phyloP scores from a whole-genome alignment of 2,113 vertebrate genomes.

The Cromileptes altivelis region DNA sequence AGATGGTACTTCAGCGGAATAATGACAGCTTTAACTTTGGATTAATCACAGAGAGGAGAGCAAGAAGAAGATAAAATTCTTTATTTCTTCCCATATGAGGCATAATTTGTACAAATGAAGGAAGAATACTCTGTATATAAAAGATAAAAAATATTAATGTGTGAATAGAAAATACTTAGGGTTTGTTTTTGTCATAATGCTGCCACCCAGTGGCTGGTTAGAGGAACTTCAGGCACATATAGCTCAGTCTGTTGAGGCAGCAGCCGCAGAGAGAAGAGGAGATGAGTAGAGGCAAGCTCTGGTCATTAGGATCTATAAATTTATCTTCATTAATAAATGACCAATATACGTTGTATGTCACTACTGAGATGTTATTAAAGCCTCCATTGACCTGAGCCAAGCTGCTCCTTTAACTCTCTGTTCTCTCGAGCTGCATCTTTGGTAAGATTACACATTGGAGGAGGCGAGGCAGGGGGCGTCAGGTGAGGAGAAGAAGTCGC shows the following conservation, averaged over 20 bases:
- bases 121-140: conserved; percentile 80
- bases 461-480: conserved; percentile 70
- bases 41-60: not conserved
- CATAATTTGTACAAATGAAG: conserved; percentile 82
- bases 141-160: conserved; percentile 78
- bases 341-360: conserved; percentile 12
- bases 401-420: not conserved
- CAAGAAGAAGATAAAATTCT: conserved; percentile 72
- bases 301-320: conserved; percentile 15
- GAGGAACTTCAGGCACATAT: conserved; percentile 61
- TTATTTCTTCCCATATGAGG: conserved; percentile 75
- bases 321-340: conserved; percentile 27
- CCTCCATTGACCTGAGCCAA: conserved; percentile 12
- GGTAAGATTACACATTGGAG: conserved; percentile 78
- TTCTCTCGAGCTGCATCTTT: conserved; percentile 8
- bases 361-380: conserved; percentile 18
- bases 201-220: conserved; percentile 86
- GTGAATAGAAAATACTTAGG: conserved; percentile 72
- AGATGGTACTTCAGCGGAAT: not conserved
- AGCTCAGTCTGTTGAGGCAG: conserved; percentile 67
- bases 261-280: conserved; percentile 30
- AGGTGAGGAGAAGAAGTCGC: conserved; percentile 83
- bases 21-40: not conserved
- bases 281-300: conserved; percentile 43
- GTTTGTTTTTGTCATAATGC: conserved; percentile 72